phyloP scores from a whole-genome alignment of 2,888 invertebrate species.

The Athalia cordata region DNA sequence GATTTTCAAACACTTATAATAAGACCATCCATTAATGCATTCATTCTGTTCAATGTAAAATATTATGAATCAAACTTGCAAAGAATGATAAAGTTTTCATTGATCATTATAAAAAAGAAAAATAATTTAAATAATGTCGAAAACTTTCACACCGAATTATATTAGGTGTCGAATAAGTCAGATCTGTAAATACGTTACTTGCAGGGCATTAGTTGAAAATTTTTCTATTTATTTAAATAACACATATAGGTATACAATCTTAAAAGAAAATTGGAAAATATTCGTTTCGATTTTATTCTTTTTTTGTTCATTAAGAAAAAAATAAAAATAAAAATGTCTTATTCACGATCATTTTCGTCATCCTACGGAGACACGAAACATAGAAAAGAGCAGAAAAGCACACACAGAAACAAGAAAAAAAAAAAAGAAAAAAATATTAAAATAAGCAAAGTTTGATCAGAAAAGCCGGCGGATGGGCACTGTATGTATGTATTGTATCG shows the following conservation, averaged over 20 bases:
- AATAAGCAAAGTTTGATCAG: slow-evolving; percentile 20
- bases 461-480: slow-evolving; percentile 60
- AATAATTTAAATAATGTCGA: background rate
- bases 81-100: no score
- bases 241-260: no score
- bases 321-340: slow-evolving; percentile 43
- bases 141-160: background rate
- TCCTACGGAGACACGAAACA: background rate
- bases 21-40: no score
- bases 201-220: no score
- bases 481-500: slow-evolving; percentile 71
- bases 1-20: no score
- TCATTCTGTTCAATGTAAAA: no score
- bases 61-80: no score
- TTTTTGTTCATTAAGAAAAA: slow-evolving; percentile 32
- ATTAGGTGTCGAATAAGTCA: no score
- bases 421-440: slow-evolving; percentile 7
- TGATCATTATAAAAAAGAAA: slow-evolving; percentile 1
- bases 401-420: slow-evolving; percentile 25
- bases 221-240: no score
- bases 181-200: no score
- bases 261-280: slow-evolving; percentile 43
- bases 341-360: no score
- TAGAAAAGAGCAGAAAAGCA: slow-evolving; percentile 56
- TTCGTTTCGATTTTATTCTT: no score